Evolutionary conservation across 1,140 invertebrate genomes (phyloP).

Genomic region (Platorchestia sp.): DNA sequence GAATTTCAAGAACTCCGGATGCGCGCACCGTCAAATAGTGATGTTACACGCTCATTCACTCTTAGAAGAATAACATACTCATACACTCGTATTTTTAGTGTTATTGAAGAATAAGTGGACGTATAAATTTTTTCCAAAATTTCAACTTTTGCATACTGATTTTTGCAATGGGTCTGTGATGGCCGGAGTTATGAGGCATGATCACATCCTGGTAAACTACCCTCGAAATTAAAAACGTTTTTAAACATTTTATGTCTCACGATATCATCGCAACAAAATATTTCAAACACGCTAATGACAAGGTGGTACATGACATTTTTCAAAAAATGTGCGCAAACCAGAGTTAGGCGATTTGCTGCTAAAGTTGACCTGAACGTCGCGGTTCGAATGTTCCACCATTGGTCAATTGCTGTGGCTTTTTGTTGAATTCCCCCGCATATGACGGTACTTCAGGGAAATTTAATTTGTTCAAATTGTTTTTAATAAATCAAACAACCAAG

Average conservation of each 20-base stretch:
- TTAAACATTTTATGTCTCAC: background rate
- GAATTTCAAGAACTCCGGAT: background rate
- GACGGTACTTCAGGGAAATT: too few relatives aligned
- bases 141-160: background rate
- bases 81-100: background rate
- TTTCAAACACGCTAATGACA: background rate
- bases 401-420: too few relatives aligned
- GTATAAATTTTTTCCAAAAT: background rate
- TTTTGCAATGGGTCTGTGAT: too few relatives aligned
- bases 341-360: too few relatives aligned
- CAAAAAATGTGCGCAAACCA: too few relatives aligned
- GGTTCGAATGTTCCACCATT: too few relatives aligned
- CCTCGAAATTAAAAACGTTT: background rate
- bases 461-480: too few relatives aligned
- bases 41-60: too few relatives aligned
- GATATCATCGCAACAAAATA: background rate
- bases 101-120: background rate
- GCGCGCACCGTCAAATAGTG: too few relatives aligned
- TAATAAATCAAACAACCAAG: too few relatives aligned
- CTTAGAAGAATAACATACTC: background rate
- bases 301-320: background rate
- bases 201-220: background rate
- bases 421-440: too few relatives aligned
- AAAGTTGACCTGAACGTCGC: too few relatives aligned
- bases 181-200: background rate